A percentile compares a stretch with the other conserved stretches of the same genome.
Conservation (phyloP, 2,113 vertebrate genomes). For the Drymodes brunneopygia region DNA sequence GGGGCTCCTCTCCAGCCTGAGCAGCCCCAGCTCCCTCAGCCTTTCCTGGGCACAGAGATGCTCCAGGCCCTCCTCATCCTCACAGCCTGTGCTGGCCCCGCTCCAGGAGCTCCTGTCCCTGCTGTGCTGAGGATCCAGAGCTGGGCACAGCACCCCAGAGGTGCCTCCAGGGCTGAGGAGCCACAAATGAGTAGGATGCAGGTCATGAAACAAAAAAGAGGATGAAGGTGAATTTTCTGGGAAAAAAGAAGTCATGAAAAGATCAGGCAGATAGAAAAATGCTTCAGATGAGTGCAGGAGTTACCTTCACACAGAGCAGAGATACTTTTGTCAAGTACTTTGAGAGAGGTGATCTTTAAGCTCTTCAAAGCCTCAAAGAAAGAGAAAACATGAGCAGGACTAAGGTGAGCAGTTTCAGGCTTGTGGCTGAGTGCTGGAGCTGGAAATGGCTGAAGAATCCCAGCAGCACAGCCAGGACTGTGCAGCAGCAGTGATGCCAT, state of each 20-base stretch:
- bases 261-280: not conserved
- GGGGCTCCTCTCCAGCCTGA: not conserved
- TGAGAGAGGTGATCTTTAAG: not conserved
- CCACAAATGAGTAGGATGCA: not conserved
- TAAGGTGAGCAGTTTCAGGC: not conserved
- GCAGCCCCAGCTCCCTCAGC: not conserved
- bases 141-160: not conserved
- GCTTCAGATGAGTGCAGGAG: not conserved
- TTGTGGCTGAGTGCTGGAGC: not conserved
- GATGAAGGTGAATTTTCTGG: not conserved
- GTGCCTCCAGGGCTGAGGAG: not conserved
- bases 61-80: not conserved
- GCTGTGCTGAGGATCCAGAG: not conserved
- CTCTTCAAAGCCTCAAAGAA: not conserved
- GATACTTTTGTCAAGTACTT: not conserved
- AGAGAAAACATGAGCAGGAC: not conserved
- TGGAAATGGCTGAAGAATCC: not conserved
- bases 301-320: not conserved
- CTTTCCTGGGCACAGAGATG: not conserved
- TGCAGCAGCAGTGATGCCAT: accelerated
- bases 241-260: not conserved
- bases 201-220: not conserved
- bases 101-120: not conserved
- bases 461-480: not conserved
- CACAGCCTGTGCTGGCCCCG: not conserved